Base-by-base conservation (phyloP, 37 sponge, comb jelly and placozoan genomes). In the Geodia barretti region DNA sequence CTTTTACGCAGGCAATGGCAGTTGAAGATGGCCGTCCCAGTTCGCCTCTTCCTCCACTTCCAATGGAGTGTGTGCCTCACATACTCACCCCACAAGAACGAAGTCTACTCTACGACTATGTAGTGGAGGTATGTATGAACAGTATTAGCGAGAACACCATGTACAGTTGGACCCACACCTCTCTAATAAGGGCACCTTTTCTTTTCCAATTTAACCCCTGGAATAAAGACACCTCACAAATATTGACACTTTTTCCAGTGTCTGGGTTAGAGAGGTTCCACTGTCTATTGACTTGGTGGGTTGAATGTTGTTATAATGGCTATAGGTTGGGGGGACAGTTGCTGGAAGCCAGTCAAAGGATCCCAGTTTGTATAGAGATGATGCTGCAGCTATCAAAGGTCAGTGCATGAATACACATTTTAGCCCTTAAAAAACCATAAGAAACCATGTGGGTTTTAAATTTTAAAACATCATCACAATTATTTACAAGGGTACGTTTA, bases 41-140 rank as follows among this genome's bases (percentile, higher is more conserved):
- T 20, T n/a, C 65, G 1, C 41, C 73, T 1, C 17, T 41, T 39
- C 62, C 41, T 39, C 83, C 78, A 24, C 83, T 82, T 0, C 83
- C 88, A 32, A 67, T 68, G 60, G 74, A 84, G 35, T 39, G 39
- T 62, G 75, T 73, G 37, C 58, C 29, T 63, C 47, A 61, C 69
- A 74, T 41, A 2, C 23, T 68, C 39, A 42, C 77, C 59, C 39
- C 87, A 9, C 74, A 73, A 30, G 84, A 89, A 64, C 78, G 87
- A 36, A 78, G 75, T 54, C 38, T 75, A 1, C 37, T 89, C 39
- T 93, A 93, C 41, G 93, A 93, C 47, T 79, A 89, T 64, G 71
- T 82, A 0, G 75, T 88, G 17, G 87, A 80, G 84, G 90, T 84
- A 8, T 23, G 76, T 4, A 38, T 37, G 41, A n/a, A 32, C 35